Evolutionary conservation across 2,888 invertebrate species (phyloP), one percentile per base, ranked within the genome.

Genomic region (Leptopilina syphax): DNA sequence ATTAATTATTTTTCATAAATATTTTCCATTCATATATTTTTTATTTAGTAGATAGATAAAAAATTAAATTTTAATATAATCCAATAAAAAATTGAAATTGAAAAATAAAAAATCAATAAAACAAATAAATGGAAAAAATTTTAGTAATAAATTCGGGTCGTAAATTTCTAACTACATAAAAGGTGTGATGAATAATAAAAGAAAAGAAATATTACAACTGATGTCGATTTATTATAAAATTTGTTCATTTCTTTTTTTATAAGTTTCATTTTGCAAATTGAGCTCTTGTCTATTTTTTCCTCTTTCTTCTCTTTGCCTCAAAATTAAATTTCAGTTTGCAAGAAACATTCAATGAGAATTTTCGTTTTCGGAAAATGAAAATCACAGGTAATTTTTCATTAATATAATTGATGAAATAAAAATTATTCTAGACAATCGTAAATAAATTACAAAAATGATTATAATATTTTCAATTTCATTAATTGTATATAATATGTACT

Each of bases 181-280:
- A 68, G 18, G 44, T 47, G 44, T n/a, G 44, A 9, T 44, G 44
- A 68, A 68, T 47, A 68, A 68, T 68, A 50, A 68, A 68, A 68
- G 47, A 68, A 34, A 57, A 63, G 57, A 27, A 41, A 18, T 60
- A 18, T 50, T 76, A 50, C 18, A 41, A 41, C 57, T 63, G 76
- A 63, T 34, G 65, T 44, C 8, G 27, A 54, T 79, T 65, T 54
- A 47, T 68, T 68, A 24, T 63, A 63, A 68, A 68, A 47, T 24
- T 68, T 47, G 68, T 68, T 68, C 68, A 68, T 8, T 57, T 68
- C 47, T 76, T 67, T 81, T 34, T 81, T 63, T 65, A 77, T 77
- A 10, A n/a, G 41, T 10, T 65, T 77, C 68, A 24, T 24, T 10
- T 68, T 65, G 44, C 27, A 77, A 67, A 24, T 77, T 4, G 13